Conservation (phyloP, 1,140 invertebrate species). For the Trichonephila clavata region DNA sequence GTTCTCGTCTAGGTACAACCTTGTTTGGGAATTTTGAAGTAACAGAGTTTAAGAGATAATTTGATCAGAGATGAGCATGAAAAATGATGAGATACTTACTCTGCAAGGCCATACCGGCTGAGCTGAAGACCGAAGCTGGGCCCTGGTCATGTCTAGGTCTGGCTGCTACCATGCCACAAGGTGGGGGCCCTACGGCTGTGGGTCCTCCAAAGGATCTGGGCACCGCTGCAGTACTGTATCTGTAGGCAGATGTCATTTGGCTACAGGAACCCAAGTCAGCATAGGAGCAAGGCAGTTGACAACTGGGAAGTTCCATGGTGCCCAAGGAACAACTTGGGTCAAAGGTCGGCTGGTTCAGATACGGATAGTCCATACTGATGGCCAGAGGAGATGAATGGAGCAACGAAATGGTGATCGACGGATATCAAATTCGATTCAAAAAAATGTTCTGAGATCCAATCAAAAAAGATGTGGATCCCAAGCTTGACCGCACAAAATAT, state of each 20-base stretch:
- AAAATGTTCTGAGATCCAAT: neutral
- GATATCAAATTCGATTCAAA: neutral
- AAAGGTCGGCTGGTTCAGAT: slow-evolving; percentile 87
- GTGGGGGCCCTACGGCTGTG: slow-evolving; percentile 39
- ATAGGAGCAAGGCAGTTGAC: slow-evolving; percentile 88
- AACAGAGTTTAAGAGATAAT: too few species aligned
- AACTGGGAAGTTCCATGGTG: slow-evolving; percentile 83
- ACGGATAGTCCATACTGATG: slow-evolving; percentile 86
- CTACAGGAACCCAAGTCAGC: slow-evolving; percentile 91
- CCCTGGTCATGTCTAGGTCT: slow-evolving; percentile 74
- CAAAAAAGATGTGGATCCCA: neutral
- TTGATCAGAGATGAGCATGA: neutral
- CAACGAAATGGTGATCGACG: slow-evolving; percentile 54
- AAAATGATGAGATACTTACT: slow-evolving; percentile 55
- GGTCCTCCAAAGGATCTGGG: slow-evolving; percentile 72
- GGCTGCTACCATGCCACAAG: slow-evolving; percentile 72
- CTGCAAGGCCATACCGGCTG: slow-evolving; percentile 72
- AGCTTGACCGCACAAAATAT: neutral
- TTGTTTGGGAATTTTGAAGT: too few species aligned
- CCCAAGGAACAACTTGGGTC: slow-evolving; percentile 85
- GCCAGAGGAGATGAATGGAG: slow-evolving; percentile 64
- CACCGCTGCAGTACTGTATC: slow-evolving; percentile 68
- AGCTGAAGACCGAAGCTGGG: slow-evolving; percentile 68
- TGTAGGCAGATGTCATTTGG: slow-evolving; percentile 87
- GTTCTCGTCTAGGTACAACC: too few species aligned